Evolutionary conservation across 2,888 invertebrate species (phyloP).

Genomic region (Andricus curvator): DNA sequence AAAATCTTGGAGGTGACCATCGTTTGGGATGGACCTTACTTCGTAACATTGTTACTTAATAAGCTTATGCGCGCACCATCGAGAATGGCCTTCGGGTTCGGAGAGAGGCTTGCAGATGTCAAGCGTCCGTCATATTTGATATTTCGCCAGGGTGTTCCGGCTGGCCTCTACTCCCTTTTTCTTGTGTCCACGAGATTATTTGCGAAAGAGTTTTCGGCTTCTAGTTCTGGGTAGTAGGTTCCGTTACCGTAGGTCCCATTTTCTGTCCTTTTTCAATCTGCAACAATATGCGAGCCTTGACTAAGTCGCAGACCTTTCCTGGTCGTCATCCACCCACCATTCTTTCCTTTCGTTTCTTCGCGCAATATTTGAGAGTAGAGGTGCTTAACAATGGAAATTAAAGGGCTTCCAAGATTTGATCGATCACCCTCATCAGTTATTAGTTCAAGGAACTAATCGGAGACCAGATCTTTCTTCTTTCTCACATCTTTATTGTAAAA

Average conservation of each 20-base stretch:
- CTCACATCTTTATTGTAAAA: conserved; percentile 61
- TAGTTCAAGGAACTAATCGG: conserved; percentile 14
- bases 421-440: conserved; percentile 41
- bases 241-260: conserved; percentile 52
- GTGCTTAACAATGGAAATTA: conserved; percentile 51
- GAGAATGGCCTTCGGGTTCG: conserved; percentile 66
- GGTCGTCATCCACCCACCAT: conserved; percentile 12
- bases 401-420: conserved; percentile 21
- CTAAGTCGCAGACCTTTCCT: conserved; percentile 50
- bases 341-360: conserved; percentile 39
- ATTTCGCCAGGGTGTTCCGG: conserved; percentile 61
- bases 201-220: conserved; percentile 73
- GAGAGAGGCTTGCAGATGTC: conserved; percentile 70
- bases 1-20: conserved; percentile 59
- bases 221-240: conserved; percentile 61
- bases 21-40: conserved; percentile 62
- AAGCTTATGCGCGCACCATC: conserved; percentile 76
- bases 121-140: conserved; percentile 75
- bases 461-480: neutral
- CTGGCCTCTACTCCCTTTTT: conserved; percentile 55
- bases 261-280: conserved; percentile 52
- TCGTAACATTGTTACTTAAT: conserved; percentile 76
- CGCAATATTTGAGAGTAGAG: conserved; percentile 49
- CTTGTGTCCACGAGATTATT: conserved; percentile 67
- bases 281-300: conserved; percentile 59